A percentile compares a stretch with the other conserved stretches of the same genome.
Evolutionary conservation across 2,888 invertebrate genomes (phyloP).

Genomic region (Pandemis corylana): DNA sequence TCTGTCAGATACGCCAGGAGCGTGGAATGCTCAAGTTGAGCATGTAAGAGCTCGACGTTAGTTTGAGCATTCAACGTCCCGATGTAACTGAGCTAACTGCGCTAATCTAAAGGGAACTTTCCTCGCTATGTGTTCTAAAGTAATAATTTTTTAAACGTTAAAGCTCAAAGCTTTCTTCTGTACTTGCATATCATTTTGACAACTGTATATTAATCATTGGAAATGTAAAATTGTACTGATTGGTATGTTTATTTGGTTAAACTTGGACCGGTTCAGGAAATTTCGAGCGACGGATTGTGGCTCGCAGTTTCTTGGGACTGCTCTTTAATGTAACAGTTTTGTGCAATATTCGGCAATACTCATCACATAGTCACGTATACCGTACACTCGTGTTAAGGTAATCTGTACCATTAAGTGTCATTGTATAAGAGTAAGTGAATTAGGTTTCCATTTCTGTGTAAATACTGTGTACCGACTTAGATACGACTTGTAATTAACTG

Average conservation of each 20-base stretch:
- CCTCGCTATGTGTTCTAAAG: constrained; percentile 32
- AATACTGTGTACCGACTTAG: neutral
- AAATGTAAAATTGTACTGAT: constrained; percentile 49
- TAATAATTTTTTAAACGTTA: constrained; percentile 12
- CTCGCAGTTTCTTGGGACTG: neutral
- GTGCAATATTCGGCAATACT: constrained; percentile 84
- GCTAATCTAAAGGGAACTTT: constrained; percentile 15
- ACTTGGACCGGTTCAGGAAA: constrained; percentile 14
- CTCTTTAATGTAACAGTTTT: constrained; percentile 50
- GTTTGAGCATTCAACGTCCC: neutral
- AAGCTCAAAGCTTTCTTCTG: constrained; percentile 40
- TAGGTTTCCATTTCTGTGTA: constrained; percentile 16
- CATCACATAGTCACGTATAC: constrained; percentile 72
- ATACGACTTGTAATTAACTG: neutral
- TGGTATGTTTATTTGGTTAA: constrained; percentile 48
- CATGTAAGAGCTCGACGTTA: neutral
- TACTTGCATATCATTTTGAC: constrained; percentile 51
- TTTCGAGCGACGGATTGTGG: neutral
- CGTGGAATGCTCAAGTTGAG: neutral
- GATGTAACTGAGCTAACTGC: neutral
- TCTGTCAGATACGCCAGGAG: neutral
- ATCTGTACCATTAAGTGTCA: constrained; percentile 56
- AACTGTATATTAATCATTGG: constrained; percentile 45
- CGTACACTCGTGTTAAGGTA: constrained; percentile 66
- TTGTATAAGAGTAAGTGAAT: constrained; percentile 30